Conservation (phyloP, 2,888 invertebrate species). For the Chaitophorus viminalis region DNA sequence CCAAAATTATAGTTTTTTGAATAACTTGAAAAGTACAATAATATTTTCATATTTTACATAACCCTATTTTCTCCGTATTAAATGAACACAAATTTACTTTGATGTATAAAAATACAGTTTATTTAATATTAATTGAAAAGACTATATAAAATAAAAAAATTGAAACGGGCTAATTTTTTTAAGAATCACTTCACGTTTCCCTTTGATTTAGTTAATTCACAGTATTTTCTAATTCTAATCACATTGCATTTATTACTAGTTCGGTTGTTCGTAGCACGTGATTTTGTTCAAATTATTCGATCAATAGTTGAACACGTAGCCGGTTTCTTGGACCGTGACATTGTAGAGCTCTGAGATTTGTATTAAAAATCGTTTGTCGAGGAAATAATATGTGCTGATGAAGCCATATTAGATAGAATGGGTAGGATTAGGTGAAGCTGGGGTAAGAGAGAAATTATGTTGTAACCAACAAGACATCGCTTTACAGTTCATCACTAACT, state of each 20-base stretch:
- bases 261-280: background rate
- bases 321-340: slow-evolving; percentile 25
- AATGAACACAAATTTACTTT: no score
- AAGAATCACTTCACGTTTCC: background rate
- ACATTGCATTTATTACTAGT: slow-evolving; percentile 7
- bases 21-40: no score
- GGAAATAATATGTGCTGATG: slow-evolving; percentile 2
- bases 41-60: no score
- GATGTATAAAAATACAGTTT: no score
- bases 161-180: background rate
- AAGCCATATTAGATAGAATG: background rate
- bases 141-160: background rate
- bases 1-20: no score
- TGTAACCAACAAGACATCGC: background rate
- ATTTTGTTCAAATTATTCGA: slow-evolving; percentile 25
- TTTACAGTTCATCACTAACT: background rate
- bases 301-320: slow-evolving; percentile 25
- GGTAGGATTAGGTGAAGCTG: fast-evolving
- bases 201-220: background rate
- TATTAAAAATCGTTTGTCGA: slow-evolving; percentile 1
- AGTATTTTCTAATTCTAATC: slow-evolving; percentile 3
- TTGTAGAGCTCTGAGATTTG: background rate
- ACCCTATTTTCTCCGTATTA: no score
- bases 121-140: background rate
- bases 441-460: slow-evolving; percentile 27